Base-by-base conservation (phyloP, 1,140 invertebrate genomes). In the Bradynema listronoti region DNA sequence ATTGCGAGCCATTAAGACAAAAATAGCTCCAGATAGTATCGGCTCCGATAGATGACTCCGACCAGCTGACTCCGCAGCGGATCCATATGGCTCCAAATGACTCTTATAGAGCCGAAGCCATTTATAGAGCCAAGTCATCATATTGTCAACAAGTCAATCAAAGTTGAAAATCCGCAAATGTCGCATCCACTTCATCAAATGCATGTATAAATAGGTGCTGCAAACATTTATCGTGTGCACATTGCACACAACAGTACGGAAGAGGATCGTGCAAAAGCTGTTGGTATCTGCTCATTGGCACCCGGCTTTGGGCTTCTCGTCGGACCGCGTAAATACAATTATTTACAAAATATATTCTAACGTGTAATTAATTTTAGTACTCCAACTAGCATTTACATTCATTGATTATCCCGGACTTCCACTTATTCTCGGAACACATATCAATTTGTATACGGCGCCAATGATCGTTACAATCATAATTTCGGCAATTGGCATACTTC, bases 201-300 rank as follows among this genome's bases (percentile, higher is more conserved):
- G n/a, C n/a, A n/a, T n/a, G n/a, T n/a, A n/a, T n/a, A n/a, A n/a
- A n/a, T 74, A 33, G 67, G 66, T 29, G 52, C 43, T 11, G 49
- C 41, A 19, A 34, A 32, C 29, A 56, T 68, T 49, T 71, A n/a
- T 9, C 56, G 68, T 33, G 43, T 57, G 36, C 72, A 71, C 41
- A 61, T 71, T 16, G 69, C 72, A 4, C 67, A 69, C 60, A 61
- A 66, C 14, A 67, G 60, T 30, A 71, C 69, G 5, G 69, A 71
- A 43, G 36, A 58, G 6, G 69, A 71, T 53, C 63, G 69, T 14
- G 32, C 72, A 27, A 71, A 57, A 46, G 69, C 69, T 5, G 42
- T 75, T 27, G 68, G 50, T n/a, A 71, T 71, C 30, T 50, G 56
- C 14, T 33, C 43, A 19, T 46, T 71, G 32, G 69, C 73, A 22